phyloP scores from a whole-genome alignment of 2,888 invertebrate genomes.

The Phoenoteleia sp. region DNA sequence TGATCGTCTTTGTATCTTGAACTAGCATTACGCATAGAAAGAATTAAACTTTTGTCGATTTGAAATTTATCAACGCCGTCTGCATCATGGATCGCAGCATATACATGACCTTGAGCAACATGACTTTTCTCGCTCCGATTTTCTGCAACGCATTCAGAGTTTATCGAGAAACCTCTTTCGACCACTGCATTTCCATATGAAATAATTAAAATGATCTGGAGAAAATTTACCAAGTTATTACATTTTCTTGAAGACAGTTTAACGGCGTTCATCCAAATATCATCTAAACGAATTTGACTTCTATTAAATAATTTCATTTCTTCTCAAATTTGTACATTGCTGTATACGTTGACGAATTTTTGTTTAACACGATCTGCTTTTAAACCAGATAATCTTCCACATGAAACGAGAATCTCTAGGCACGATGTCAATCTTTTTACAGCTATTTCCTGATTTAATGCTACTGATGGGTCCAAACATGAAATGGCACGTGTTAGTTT shows the following conservation, averaged over 20 bases:
- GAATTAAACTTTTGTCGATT: conserved; percentile 66
- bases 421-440: conserved; percentile 26
- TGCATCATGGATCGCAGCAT: conserved; percentile 63
- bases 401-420: conserved; percentile 23
- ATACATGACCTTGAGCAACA: conserved; percentile 67
- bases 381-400: neutral
- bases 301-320: conserved; percentile 14
- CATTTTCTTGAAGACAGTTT: conserved; percentile 10
- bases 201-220: conserved; percentile 63
- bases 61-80: conserved; percentile 61
- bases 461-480: conserved; percentile 35
- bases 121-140: conserved; percentile 71
- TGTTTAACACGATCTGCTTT: conserved; percentile 38
- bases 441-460: conserved; percentile 1
- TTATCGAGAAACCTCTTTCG: conserved; percentile 74
- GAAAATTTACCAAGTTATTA: conserved; percentile 44
- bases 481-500: conserved; percentile 39
- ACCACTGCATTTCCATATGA: conserved; percentile 73
- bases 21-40: conserved; percentile 63
- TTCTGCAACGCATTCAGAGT: conserved; percentile 72
- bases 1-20: conserved; percentile 51
- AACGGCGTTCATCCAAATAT: conserved; percentile 22
- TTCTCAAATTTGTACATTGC: conserved; percentile 4
- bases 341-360: conserved; percentile 1
- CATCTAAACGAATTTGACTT: conserved; percentile 6